Evolutionary conservation across 53 echinoderm and acorn worm species (phyloP).

Genomic region (Paracentrotus lividus): DNA sequence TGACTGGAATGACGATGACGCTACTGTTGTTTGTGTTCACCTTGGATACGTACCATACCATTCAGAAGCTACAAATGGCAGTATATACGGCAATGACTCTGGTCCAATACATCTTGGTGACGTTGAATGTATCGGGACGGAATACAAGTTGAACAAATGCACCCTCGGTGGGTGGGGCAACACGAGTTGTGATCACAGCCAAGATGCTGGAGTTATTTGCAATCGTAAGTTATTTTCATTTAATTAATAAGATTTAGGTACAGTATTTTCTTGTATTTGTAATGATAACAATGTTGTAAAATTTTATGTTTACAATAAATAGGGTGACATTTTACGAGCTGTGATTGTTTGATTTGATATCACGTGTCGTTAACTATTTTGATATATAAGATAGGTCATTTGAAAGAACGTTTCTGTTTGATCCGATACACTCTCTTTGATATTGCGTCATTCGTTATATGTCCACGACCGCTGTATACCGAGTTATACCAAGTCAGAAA

Average conservation of each 20-base stretch:
- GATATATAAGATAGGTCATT: no score
- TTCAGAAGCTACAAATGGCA: not conserved
- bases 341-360: no score
- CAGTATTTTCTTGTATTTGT: not conserved
- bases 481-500: no score
- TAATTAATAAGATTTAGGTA: no score
- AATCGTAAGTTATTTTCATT: not conserved
- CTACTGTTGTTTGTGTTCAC: constrained; percentile 59
- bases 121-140: not conserved
- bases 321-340: no score
- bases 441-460: no score
- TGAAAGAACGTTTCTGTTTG: no score
- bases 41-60: not conserved
- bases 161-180: not conserved
- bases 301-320: not conserved
- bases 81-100: not conserved
- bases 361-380: no score
- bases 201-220: not conserved
- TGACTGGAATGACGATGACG: constrained; percentile 1
- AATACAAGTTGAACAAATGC: not conserved
- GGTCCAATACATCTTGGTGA: not conserved
- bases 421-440: no score
- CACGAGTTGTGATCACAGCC: not conserved
- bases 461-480: no score
- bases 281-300: not conserved